These are phyloP conservation scores for Chelmon rostratus DNA, from an alignment of 2,797 vertebrate species.

Conservation along the genomic window DNA sequence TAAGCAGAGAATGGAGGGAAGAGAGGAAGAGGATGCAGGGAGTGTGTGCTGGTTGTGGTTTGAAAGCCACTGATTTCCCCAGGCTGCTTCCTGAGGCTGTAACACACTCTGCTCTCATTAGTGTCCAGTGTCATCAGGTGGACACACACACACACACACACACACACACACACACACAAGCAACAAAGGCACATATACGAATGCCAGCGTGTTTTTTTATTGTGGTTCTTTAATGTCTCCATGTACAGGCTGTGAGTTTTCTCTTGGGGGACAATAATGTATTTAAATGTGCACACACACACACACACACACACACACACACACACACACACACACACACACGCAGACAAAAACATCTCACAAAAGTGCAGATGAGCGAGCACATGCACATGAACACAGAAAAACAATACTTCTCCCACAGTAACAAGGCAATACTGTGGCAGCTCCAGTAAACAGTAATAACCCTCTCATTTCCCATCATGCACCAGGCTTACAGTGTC, in stretches of 20 bases:
- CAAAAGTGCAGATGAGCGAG: not conserved
- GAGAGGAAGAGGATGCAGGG: not conserved
- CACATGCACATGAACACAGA: not conserved
- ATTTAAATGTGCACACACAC: not conserved
- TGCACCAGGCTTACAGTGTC: conserved; percentile 9
- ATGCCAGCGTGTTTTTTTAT: conserved; percentile 11
- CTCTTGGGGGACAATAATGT: conserved; percentile 10
- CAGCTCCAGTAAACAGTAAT: conserved; percentile 34
- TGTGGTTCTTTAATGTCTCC: conserved; percentile 26
- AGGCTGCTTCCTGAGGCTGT: conserved; percentile 36
- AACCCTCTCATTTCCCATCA: conserved; percentile 35
- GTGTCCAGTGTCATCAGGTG: conserved; percentile 36
- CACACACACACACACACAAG: conserved; percentile 18
- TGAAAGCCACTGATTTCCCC: conserved; percentile 62
- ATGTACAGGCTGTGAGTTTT: conserved; percentile 13
- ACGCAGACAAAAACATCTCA: conserved; percentile 1
- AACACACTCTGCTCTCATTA: conserved; percentile 64
- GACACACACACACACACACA: conserved; percentile 24
- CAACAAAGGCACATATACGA: not conserved
- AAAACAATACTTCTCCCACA: conserved; percentile 6
- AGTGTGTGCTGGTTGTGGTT: conserved; percentile 14
- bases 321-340: conserved; percentile 12
- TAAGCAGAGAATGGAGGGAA: not conserved
- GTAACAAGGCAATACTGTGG: conserved; percentile 22
- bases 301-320: conserved; percentile 8